Base-by-base conservation (phyloP, 2,888 invertebrate genomes). In the Dimorphilus gyrociliatus region DNA sequence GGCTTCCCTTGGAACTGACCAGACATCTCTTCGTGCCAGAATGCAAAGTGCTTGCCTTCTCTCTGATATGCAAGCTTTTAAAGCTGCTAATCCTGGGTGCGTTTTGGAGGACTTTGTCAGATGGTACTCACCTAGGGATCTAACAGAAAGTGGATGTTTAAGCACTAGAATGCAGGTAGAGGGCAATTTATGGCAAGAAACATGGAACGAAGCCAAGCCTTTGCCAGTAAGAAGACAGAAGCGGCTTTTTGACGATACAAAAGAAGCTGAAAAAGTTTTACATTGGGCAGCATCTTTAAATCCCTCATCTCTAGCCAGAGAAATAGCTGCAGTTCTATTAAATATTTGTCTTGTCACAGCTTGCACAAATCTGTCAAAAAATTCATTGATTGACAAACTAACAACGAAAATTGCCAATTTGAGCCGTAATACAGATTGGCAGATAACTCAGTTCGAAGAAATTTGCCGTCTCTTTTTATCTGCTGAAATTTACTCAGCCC, bases 31-130 rank as follows among this genome's bases (percentile, higher is more conserved):
- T 39, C 72, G 88, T 33, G 84, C 90, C 0, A 74, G 80, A 54
- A 78, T 94, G 72, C 92, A 94, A 80, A 80, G 86, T 57, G 85
- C 88, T 0, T 82, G 86, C 0, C 68, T 97, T 10, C 69, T 82
- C 2, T 90, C 92, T 1, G 97, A 97, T 53, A 92, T 94, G 90
- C 86, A 92, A 60, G 81, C 92, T 1, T 97, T 97, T 61, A 97
- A 94, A 73, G 76, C 94, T 2, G 94, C 94, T 3, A 97, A 97
- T 68, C 92, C 92, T 0, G 80, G 78, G 3, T 76, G 79, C 6
- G 69, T 74, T 32, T 66, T 97, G 28, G 88, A 82, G 53, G 97
- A 97, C 58, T 97, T 97, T 55, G 86, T 97, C 35, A 73, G 82
- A 27, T 97, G 94, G 94, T 92, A 92, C 58, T 94, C 92, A 2